These are phyloP conservation scores for Toxotes chatareus DNA, from an alignment of 2,113 vertebrate species.

Conservation along the genomic window DNA sequence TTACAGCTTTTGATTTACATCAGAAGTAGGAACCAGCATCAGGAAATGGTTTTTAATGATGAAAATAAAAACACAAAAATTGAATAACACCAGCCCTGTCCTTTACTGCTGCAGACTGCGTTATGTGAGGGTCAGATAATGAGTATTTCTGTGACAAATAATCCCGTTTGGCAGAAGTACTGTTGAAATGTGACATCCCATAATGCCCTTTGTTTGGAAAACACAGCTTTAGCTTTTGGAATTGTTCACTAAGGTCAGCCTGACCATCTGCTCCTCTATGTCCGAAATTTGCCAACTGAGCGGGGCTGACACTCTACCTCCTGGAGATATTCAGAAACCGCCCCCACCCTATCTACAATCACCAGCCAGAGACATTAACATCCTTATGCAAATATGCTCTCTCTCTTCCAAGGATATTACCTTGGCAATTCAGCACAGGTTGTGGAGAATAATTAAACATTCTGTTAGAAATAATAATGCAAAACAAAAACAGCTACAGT, in stretches of 20 bases:
- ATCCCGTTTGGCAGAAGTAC: not conserved
- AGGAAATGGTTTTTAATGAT: no score
- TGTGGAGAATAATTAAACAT: constrained; percentile 39
- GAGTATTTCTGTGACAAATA: constrained; percentile 24
- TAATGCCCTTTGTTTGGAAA: constrained; percentile 44
- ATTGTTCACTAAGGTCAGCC: constrained; percentile 48
- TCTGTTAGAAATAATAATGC: constrained; percentile 6
- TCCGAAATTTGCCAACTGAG: constrained; percentile 48
- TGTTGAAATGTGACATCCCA: constrained; percentile 36
- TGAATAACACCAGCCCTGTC: not conserved
- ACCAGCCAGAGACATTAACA: constrained; percentile 43
- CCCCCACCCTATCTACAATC: constrained; percentile 5
- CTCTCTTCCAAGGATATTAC: constrained; percentile 46
- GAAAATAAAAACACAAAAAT: not conserved
- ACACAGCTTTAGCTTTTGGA: constrained; percentile 49
- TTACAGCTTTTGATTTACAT: not conserved
- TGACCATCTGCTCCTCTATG: constrained; percentile 61
- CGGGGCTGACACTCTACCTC: constrained; percentile 36
- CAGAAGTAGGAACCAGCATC: not conserved
- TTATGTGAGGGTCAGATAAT: not conserved
- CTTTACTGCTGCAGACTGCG: not conserved
- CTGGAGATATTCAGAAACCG: constrained; percentile 42
- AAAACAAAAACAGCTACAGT: not conserved
- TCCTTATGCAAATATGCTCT: constrained; percentile 25
- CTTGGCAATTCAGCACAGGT: constrained; percentile 23